phyloP scores from a whole-genome alignment of 2,113 vertebrate species.

The Thamnophis sirtalis region DNA sequence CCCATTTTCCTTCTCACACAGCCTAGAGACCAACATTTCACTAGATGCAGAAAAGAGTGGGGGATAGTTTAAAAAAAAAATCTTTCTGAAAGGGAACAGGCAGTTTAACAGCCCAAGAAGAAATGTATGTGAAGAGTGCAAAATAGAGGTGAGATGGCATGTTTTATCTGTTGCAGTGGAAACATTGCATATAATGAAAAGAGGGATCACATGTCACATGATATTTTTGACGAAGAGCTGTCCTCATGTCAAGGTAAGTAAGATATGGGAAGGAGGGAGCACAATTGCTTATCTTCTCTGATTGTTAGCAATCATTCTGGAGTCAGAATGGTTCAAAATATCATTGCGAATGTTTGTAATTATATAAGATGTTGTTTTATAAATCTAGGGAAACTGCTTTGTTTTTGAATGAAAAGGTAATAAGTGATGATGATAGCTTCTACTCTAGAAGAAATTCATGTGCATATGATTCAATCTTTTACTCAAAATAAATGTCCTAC shows the following conservation, averaged over 20 bases:
- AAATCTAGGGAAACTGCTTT: neutral
- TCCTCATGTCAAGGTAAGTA: neutral
- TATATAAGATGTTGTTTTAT: neutral
- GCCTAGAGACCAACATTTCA: neutral
- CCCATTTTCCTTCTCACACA: neutral
- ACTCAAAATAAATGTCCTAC: neutral
- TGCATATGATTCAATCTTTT: neutral
- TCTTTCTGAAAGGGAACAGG: neutral
- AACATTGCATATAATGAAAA: neutral
- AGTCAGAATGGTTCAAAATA: neutral
- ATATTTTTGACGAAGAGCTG: neutral
- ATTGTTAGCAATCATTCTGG: neutral
- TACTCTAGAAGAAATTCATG: neutral
- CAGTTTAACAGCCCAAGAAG: neutral
- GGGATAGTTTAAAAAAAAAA: neutral
- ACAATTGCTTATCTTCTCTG: neutral
- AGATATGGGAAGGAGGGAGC: neutral
- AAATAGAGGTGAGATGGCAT: neutral
- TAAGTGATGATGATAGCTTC: neutral
- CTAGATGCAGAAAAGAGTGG: neutral
- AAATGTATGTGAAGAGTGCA: neutral
- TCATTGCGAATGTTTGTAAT: neutral
- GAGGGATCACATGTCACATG: neutral
- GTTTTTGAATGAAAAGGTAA: neutral
- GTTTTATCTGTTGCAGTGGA: neutral